A percentile compares a stretch with the other conserved stretches of the same genome.
These are phyloP conservation scores for Steinernema scapterisci DNA, from an alignment of 2,888 invertebrate species.

Conservation along the genomic window DNA sequence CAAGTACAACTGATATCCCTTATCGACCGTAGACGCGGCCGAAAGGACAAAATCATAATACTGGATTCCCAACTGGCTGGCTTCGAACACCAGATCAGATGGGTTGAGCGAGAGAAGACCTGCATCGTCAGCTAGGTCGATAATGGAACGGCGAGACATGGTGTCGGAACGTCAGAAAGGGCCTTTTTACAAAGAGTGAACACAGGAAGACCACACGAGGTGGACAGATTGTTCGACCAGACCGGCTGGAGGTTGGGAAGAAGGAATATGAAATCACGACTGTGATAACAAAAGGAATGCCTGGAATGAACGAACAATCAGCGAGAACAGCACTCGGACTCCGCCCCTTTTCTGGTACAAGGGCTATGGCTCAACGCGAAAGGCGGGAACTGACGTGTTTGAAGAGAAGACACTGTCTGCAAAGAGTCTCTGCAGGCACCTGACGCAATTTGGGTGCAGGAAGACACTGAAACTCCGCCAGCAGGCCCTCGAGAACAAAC, in stretches of 20 bases:
- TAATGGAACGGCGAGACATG: constrained; percentile 46
- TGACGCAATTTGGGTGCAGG: neutral
- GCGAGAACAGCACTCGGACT: neutral
- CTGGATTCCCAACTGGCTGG: constrained; percentile 51
- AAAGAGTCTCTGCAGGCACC: neutral
- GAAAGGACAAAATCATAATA: constrained; percentile 65
- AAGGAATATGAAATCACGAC: constrained; percentile 24
- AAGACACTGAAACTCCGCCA: neutral
- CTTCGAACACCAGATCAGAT: constrained; percentile 63
- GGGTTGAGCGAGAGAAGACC: constrained; percentile 60
- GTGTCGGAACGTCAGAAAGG: neutral
- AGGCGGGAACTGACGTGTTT: neutral
- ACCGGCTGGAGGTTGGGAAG: neutral
- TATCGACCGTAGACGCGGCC: constrained; percentile 38
- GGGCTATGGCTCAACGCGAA: constrained; percentile 2
- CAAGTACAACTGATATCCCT: constrained; percentile 54
- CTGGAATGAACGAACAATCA: constrained; percentile 28
- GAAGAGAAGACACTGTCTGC: neutral
- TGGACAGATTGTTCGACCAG: neutral
- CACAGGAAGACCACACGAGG: neutral
- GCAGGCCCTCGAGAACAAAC: neutral
- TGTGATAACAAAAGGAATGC: constrained; percentile 30
- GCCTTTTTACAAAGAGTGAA: neutral
- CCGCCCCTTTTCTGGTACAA: constrained; percentile 3
- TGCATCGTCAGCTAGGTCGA: constrained; percentile 60